Conservation (phyloP, 2,113 vertebrate genomes). For the Nannobrachium achirus region DNA sequence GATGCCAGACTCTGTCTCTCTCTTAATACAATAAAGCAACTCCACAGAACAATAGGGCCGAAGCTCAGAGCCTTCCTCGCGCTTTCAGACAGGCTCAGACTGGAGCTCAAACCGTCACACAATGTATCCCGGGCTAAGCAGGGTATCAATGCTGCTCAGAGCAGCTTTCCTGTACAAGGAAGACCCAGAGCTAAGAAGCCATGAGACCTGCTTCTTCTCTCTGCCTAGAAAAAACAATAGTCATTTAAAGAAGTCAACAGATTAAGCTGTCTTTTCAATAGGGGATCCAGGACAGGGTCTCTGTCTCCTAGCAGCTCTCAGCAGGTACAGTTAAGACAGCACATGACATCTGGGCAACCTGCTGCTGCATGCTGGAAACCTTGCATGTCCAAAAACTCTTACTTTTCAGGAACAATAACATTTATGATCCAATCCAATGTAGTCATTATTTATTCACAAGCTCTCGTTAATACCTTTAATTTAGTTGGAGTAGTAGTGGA, state of each 20-base stretch:
- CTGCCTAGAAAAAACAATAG: conserved; percentile 69
- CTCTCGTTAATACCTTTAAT: too few relatives aligned
- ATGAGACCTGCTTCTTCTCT: conserved; percentile 65
- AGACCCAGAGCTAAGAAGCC: conserved; percentile 63
- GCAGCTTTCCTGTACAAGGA: conserved; percentile 70
- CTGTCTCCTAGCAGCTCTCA: conserved; percentile 57
- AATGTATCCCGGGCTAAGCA: conserved; percentile 46
- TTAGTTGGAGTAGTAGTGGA: too few relatives aligned
- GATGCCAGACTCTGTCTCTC: conserved; percentile 24
- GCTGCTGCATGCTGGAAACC: conserved; percentile 10
- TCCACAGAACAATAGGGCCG: conserved; percentile 19
- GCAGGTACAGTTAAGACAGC: conserved; percentile 62
- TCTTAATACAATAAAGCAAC: conserved; percentile 24
- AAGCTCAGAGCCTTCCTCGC: conserved; percentile 41
- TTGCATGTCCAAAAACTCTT: too few relatives aligned
- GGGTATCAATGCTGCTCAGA: conserved; percentile 65
- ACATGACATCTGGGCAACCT: conserved; percentile 69
- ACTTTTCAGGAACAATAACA: too few relatives aligned
- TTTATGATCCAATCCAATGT: too few relatives aligned
- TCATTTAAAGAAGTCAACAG: conserved; percentile 82
- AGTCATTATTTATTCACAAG: too few relatives aligned
- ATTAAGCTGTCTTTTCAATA: conserved; percentile 67
- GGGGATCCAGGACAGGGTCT: conserved; percentile 50
- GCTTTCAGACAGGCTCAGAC: conserved; percentile 58
- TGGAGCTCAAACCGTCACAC: conserved; percentile 45